Percentiles rank a stretch among this genome's conserved stretches.
Conservation (phyloP, 2,888 invertebrate species). For the Villa cingulata region DNA sequence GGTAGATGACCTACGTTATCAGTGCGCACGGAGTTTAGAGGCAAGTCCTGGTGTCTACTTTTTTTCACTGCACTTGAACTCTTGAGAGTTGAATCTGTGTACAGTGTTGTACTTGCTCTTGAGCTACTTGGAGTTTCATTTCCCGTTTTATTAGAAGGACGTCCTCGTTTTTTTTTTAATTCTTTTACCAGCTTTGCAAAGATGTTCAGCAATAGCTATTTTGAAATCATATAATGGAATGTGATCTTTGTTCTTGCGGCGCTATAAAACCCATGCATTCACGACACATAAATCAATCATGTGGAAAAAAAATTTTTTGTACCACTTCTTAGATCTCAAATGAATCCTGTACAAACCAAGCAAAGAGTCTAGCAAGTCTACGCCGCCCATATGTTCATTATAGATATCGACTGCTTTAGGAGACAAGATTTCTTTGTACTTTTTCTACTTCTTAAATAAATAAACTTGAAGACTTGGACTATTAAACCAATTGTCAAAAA, state of each 20-base stretch:
- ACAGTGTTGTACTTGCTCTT: too few relatives aligned
- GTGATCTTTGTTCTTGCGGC: conserved; percentile 2
- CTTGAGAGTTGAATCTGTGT: too few relatives aligned
- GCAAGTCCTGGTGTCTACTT: too few relatives aligned
- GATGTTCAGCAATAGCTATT: conserved; percentile 4
- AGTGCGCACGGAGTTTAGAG: too few relatives aligned
- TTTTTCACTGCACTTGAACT: not conserved
- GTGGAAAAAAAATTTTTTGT: conserved; percentile 2
- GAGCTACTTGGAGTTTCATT: too few relatives aligned
- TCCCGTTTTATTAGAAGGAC: too few relatives aligned
- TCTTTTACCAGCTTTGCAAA: conserved; percentile 2
- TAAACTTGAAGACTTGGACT: conserved; percentile 10
- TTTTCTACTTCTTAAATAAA: conserved; percentile 2
- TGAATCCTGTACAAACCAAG: conserved; percentile 10
- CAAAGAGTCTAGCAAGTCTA: conserved; percentile 7
- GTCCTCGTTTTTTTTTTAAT: conserved; percentile 2
- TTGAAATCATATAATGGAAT: conserved; percentile 5
- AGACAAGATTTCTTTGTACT: conserved; percentile 10
- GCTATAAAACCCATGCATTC: conserved; percentile 8
- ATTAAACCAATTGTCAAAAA: conserved; percentile 6
- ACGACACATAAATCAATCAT: conserved; percentile 6
- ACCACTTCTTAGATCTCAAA: conserved; percentile 2
- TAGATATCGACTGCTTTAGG: conserved; percentile 7
- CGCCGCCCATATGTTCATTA: too few relatives aligned
- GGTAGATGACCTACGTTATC: too few relatives aligned